Conservation (phyloP, 2,888 invertebrate genomes). For the Exocentrus adspersus region DNA sequence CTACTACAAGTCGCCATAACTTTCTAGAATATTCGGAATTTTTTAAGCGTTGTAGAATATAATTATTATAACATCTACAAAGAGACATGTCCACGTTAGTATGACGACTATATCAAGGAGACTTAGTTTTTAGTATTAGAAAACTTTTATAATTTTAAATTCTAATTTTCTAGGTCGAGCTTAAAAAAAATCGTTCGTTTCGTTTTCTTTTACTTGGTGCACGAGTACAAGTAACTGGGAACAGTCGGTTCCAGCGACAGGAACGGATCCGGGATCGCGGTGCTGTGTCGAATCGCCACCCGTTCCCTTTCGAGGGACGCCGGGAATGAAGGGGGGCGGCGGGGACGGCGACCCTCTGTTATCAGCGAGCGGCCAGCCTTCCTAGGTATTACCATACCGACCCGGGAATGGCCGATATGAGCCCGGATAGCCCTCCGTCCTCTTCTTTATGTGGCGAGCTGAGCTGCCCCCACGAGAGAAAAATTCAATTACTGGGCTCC, state of each 20-base stretch:
- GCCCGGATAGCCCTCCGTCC: conserved; percentile 48
- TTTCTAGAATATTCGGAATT: too few species aligned
- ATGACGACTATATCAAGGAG: too few species aligned
- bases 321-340: conserved; percentile 28
- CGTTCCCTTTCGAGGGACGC: background rate
- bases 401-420: conserved; percentile 62
- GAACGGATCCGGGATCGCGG: conserved; percentile 34
- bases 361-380: conserved; percentile 65
- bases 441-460: conserved; percentile 41
- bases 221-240: too few species aligned
- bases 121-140: too few species aligned
- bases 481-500: conserved; percentile 39
- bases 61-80: too few species aligned
- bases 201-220: too few species aligned
- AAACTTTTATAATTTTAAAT: too few species aligned
- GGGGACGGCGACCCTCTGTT: conserved; percentile 62
- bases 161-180: too few species aligned
- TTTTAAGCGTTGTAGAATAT: too few species aligned
- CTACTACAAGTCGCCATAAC: too few species aligned
- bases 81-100: too few species aligned
- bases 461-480: conserved; percentile 25
- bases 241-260: conserved; percentile 10
- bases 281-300: conserved; percentile 37
- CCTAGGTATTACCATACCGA: conserved; percentile 63
- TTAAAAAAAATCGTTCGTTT: too few species aligned